Evolutionary conservation across 2,113 vertebrate species (phyloP).

Genomic region (Pterophyllum scalare): DNA sequence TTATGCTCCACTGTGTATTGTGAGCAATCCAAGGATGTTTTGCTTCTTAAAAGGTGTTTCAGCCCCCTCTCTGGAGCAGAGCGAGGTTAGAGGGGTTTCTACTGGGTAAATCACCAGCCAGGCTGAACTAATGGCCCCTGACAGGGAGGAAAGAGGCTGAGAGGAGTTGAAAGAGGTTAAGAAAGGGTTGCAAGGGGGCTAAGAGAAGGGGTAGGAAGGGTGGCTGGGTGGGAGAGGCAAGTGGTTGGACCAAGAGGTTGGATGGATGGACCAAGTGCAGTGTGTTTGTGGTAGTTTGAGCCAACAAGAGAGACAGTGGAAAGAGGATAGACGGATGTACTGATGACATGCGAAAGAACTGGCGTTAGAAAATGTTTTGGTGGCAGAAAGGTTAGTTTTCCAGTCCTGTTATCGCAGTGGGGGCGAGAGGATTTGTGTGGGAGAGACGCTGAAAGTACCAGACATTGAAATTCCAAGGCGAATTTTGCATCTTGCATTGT

Average conservation of each 20-base stretch:
- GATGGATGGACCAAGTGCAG: neutral
- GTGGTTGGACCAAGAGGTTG: neutral
- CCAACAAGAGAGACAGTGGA: neutral
- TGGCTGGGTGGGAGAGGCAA: neutral
- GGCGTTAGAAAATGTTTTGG: neutral
- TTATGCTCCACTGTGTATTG: slow-evolving; percentile 22
- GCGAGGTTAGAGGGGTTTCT: slow-evolving; percentile 48
- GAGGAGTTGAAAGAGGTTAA: slow-evolving; percentile 35
- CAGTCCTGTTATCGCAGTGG: slow-evolving; percentile 27
- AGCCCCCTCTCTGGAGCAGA: slow-evolving; percentile 29
- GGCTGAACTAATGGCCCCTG: slow-evolving; percentile 72
- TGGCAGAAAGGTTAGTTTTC: neutral
- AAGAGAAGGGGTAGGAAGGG: neutral
- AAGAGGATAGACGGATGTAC: neutral
- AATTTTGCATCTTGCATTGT: slow-evolving; percentile 24
- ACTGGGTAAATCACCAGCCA: slow-evolving; percentile 51
- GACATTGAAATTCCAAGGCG: slow-evolving; percentile 47
- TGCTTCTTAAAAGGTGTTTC: slow-evolving; percentile 65
- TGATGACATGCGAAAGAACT: neutral
- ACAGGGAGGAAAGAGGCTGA: slow-evolving; percentile 65
- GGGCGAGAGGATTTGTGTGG: slow-evolving; percentile 32
- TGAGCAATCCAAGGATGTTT: slow-evolving; percentile 50
- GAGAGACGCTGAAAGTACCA: slow-evolving; percentile 42
- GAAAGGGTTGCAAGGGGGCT: slow-evolving; percentile 1
- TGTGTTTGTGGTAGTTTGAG: neutral